A percentile compares a stretch with the other conserved stretches of the same genome.
These are phyloP conservation scores for Oreochromis aureus DNA, from an alignment of 2,113 vertebrate genomes.

Conservation along the genomic window DNA sequence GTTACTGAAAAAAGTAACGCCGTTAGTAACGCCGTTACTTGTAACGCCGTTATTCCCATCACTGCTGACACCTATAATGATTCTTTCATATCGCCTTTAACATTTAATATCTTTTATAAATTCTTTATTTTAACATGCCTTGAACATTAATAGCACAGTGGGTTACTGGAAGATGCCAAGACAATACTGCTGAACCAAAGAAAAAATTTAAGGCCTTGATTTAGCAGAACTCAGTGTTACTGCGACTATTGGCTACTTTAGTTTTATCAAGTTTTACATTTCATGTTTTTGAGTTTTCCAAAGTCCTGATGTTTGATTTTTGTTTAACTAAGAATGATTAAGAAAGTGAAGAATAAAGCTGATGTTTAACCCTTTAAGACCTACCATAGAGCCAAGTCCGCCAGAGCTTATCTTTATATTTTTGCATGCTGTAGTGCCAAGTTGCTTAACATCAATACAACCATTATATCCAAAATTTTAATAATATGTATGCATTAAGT, in stretches of 20 bases:
- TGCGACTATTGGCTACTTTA: not conserved
- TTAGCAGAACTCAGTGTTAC: not conserved
- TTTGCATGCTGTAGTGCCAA: not conserved
- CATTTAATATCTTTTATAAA: not conserved
- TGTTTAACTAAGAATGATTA: not conserved
- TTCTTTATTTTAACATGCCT: not conserved
- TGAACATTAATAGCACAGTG: not conserved
- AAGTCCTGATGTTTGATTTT: not conserved
- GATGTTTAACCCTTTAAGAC: not conserved
- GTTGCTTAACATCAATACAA: not conserved
- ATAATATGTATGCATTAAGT: not conserved
- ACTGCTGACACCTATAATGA: not conserved
- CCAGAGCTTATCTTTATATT: not conserved
- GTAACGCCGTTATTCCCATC: too few species aligned
- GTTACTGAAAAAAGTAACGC: too few species aligned
- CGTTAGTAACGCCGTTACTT: too few species aligned
- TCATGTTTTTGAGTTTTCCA: not conserved
- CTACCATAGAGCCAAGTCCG: not conserved
- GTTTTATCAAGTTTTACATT: not conserved
- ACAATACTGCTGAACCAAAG: not conserved
- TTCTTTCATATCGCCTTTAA: not conserved
- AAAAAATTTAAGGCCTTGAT: not conserved
- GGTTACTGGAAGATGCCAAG: not conserved
- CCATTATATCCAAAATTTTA: not conserved
- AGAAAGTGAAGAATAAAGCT: not conserved